A percentile compares a stretch with the other conserved stretches of the same genome.
These are phyloP conservation scores for Artemia sinica DNA, from an alignment of 2,888 invertebrate genomes.

Conservation along the genomic window DNA sequence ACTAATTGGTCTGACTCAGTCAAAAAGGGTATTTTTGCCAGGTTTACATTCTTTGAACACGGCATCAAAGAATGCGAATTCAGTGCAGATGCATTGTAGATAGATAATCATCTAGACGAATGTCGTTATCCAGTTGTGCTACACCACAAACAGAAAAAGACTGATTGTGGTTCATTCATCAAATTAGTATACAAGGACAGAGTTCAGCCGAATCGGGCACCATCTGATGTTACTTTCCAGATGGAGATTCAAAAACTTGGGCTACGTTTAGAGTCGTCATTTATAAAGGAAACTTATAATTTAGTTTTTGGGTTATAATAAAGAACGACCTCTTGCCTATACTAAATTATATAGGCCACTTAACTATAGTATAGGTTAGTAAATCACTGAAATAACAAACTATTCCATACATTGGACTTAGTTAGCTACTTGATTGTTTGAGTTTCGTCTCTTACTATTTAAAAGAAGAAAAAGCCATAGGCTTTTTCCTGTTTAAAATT, in stretches of 20 bases:
- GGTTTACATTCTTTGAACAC: neutral
- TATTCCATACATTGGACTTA: too few species aligned
- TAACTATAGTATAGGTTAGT: too few species aligned
- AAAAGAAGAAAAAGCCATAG: too few species aligned
- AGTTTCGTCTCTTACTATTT: too few species aligned
- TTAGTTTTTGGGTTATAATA: neutral
- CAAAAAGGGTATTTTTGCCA: neutral
- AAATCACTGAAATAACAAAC: too few species aligned
- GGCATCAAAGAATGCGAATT: neutral
- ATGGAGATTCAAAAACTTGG: neutral
- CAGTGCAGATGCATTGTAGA: neutral
- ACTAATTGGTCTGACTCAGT: too few species aligned
- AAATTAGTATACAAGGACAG: neutral
- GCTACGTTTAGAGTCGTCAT: neutral
- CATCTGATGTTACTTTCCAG: neutral
- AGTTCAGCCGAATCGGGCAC: neutral
- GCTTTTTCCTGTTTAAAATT: too few species aligned
- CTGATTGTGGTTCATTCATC: neutral
- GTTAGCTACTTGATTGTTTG: too few species aligned
- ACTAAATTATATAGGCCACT: too few species aligned
- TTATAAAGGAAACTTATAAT: neutral
- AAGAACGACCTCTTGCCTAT: too few species aligned
- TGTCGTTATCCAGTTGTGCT: slow-evolving; percentile 5
- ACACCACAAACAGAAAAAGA: neutral
- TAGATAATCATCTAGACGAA: neutral